These are phyloP conservation scores for Himalopsyche japonica DNA, from an alignment of 2,888 invertebrate species.

Conservation along the genomic window DNA sequence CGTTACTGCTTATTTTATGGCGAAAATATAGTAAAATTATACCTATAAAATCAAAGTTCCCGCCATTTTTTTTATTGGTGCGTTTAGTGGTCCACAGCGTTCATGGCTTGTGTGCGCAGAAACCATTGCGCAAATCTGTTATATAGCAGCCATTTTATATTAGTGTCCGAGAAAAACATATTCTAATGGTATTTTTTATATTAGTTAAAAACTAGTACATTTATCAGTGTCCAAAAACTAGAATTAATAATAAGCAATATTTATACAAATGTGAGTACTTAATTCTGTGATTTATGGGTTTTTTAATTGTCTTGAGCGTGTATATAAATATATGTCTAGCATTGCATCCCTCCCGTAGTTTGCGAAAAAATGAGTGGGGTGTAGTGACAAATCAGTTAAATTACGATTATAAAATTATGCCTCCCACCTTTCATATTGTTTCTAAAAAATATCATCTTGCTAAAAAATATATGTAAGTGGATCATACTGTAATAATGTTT, in stretches of 20 bases:
- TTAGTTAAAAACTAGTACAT: conserved; percentile 29
- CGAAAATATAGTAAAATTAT: not conserved
- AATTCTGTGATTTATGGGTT: conserved; percentile 2
- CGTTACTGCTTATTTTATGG: too few species aligned
- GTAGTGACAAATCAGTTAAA: conserved; percentile 27
- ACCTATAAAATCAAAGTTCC: conserved; percentile 53
- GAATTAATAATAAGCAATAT: conserved; percentile 22
- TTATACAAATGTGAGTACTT: conserved; percentile 34
- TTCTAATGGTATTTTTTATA: conserved; percentile 61
- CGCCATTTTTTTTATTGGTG: conserved; percentile 58
- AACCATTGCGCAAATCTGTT: conserved; percentile 64
- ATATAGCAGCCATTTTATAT: conserved; percentile 64
- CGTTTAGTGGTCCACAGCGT: conserved; percentile 63
- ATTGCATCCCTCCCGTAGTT: conserved; percentile 33
- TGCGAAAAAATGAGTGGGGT: conserved; percentile 33
- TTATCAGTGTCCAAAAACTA: conserved; percentile 20
- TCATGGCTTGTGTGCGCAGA: conserved; percentile 64
- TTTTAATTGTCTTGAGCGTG: conserved; percentile 16
- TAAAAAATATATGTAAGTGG: not conserved
- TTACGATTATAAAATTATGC: conserved; percentile 28
- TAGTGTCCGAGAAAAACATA: conserved; percentile 62
- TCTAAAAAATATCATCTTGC: conserved; percentile 5
- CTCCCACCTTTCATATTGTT: conserved; percentile 32
- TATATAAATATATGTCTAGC: conserved; percentile 24
- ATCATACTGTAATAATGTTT: not conserved